phyloP scores from a whole-genome alignment of 2,113 vertebrate species.

The Opisthocomus hoazin region DNA sequence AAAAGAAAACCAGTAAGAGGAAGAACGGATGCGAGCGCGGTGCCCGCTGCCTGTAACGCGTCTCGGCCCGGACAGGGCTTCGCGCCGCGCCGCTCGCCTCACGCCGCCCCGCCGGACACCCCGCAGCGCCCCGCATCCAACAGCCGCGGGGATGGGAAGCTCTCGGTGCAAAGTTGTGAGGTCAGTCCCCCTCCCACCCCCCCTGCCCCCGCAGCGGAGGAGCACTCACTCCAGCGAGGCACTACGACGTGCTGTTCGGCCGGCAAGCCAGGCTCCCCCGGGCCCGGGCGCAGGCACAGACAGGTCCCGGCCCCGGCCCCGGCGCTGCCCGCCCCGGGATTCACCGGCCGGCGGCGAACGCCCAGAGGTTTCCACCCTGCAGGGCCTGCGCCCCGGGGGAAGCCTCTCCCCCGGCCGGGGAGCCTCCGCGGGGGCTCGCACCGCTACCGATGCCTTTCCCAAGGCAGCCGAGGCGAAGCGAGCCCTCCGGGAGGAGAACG shows the following conservation, averaged over 20 bases:
- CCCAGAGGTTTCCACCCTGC: neutral
- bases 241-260: rapidly evolving
- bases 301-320: neutral
- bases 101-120: too few relatives aligned
- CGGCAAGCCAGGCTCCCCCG: neutral
- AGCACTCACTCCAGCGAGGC: neutral
- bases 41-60: neutral
- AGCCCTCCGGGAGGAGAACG: too few relatives aligned
- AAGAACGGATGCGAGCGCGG: neutral
- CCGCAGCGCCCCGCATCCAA: neutral
- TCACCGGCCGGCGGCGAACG: neutral
- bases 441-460: neutral
- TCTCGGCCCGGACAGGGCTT: neutral
- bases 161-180: neutral
- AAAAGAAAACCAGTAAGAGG: neutral
- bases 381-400: neutral
- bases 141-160: neutral
- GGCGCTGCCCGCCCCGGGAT: neutral
- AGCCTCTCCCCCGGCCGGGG: neutral
- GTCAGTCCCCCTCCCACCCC: neutral
- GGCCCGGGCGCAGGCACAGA: neutral
- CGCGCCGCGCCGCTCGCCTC: too few relatives aligned
- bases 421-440: neutral
- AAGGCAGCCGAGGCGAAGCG: neutral
- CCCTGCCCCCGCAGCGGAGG: rapidly evolving